Evolutionary conservation across 2,797 vertebrate genomes (phyloP), one percentile per base, ranked within the genome.

Genomic region (Eulemur rubriventer): DNA sequence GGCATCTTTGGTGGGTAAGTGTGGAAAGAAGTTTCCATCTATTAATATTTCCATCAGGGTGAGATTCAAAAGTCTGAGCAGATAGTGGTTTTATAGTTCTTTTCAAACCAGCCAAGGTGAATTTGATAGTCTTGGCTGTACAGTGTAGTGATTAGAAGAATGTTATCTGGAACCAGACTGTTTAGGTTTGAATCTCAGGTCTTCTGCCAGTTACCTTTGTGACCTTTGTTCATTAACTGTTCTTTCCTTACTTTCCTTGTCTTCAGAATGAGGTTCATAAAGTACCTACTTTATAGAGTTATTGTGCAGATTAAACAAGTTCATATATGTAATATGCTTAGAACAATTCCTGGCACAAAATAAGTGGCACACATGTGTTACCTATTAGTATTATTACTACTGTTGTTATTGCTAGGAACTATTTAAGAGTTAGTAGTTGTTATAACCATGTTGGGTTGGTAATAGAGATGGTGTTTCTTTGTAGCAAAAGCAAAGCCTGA

Each of bases 201-300:
- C 13, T 65, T 88, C 30, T 75, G 24, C n/a, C n/a, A 35, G 0
- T 95, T 28, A 61, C 72, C 35, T 41, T 30, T 81, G 28, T 83
- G 80, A 90, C 75, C 46, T 96, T 69, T 92, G 76, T 90, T 76
- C 13, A 73, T 82, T 88, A 94, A 72, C 20, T 35, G 11, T 30
- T 67, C 65, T 72, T 55, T 70, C 9, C 38, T 79, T 78, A 46
- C 48, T 76, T 81, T 91, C 72, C 38, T 82, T 24, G n/a, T 93
- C 69, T 86, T 84, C 24, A 61, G 80, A 95, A 76, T 96, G 59
- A 33, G 50, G 30, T 43, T 59, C 16, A 14, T 94, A 59, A 72
- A 73, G 20, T 89, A 82, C 33, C 17, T 81, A 61, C 57, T 84
- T 93, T 63, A 80, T 38, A 79, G 83, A 85, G n/a, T 33, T 70